Evolutionary conservation across 2,888 invertebrate species (phyloP).

Genomic region (Drosophila leonis): DNA sequence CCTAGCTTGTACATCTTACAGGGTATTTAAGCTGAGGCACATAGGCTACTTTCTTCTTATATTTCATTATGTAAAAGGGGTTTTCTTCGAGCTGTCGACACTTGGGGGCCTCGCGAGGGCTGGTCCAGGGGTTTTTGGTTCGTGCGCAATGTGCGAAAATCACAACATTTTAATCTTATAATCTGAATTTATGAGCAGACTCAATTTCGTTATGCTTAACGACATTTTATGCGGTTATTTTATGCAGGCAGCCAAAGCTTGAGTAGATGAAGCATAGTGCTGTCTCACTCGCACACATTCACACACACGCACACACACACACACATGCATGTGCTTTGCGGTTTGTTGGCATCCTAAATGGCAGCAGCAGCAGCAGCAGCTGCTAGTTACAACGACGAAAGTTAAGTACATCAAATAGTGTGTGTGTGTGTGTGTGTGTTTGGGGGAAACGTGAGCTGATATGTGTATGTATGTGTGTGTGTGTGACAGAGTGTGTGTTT

Average conservation of each 20-base stretch:
- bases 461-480: slow-evolving; percentile 17
- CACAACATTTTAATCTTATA: slow-evolving; percentile 82
- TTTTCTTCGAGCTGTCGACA: slow-evolving; percentile 24
- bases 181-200: slow-evolving; percentile 82
- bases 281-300: slow-evolving; percentile 14
- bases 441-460: slow-evolving; percentile 18
- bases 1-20: not conserved
- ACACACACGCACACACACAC: slow-evolving; percentile 7
- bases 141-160: slow-evolving; percentile 74
- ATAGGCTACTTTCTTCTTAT: slow-evolving; percentile 10
- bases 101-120: not conserved
- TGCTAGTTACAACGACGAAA: slow-evolving; percentile 50
- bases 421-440: slow-evolving; percentile 14
- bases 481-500: slow-evolving; percentile 36
- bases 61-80: slow-evolving; percentile 59
- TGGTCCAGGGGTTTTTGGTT: slow-evolving; percentile 9
- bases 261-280: slow-evolving; percentile 49
- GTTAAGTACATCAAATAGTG: slow-evolving; percentile 70
- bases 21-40: not conserved
- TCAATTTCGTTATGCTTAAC: slow-evolving; percentile 82
- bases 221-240: slow-evolving; percentile 80
- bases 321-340: slow-evolving; percentile 48
- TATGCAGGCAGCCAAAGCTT: slow-evolving; percentile 61
- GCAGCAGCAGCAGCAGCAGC: slow-evolving; percentile 51
- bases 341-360: slow-evolving; percentile 67